phyloP scores from a whole-genome alignment of 2,888 invertebrate species.

The Campopleginae sp. region DNA sequence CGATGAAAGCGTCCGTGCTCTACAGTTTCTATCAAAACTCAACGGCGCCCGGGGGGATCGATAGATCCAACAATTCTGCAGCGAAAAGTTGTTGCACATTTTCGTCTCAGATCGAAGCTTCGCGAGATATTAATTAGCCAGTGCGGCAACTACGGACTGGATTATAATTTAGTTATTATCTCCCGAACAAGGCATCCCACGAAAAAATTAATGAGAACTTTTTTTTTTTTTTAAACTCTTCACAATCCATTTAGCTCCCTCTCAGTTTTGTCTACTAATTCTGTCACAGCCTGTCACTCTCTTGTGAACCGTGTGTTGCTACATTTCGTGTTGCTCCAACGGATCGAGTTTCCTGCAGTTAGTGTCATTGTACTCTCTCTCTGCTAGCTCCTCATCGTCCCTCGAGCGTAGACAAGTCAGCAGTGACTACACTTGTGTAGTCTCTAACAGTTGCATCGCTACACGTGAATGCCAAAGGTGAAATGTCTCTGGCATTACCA shows the following conservation, averaged over 20 bases:
- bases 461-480: constrained; percentile 24
- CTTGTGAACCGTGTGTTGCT: background rate
- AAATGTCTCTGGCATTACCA: constrained; percentile 4
- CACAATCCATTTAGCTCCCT: background rate
- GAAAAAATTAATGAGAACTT: background rate
- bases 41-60: background rate
- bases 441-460: background rate
- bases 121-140: background rate
- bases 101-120: background rate
- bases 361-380: background rate
- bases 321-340: constrained; percentile 16
- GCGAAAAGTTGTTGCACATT: background rate
- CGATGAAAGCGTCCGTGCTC: background rate
- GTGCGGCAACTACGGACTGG: background rate
- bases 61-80: background rate
- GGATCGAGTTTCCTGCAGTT: constrained; percentile 22
- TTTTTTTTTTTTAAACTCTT: background rate
- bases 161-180: background rate
- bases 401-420: background rate
- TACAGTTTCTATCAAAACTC: background rate
- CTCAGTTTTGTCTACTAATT: background rate
- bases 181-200: background rate
- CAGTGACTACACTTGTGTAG: background rate
- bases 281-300: background rate
- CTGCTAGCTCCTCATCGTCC: constrained; percentile 4